A percentile compares a stretch with the other conserved stretches of the same genome.
Evolutionary conservation across 2,113 vertebrate genomes (phyloP).

Genomic region (Halcyon senegalensis): DNA sequence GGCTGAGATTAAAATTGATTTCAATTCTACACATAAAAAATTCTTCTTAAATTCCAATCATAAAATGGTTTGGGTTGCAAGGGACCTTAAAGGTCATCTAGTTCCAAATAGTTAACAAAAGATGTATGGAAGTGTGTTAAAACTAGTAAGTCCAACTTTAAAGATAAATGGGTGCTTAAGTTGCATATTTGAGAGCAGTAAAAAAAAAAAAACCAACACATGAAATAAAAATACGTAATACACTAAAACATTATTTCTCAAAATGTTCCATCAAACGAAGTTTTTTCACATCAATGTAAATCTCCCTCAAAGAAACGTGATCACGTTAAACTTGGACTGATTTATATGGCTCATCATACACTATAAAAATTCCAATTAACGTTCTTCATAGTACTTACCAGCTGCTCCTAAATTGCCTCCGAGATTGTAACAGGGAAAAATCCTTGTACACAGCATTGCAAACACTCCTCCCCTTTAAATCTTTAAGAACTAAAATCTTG

Average conservation of each 20-base stretch:
- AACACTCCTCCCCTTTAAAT: neutral
- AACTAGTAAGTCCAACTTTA: neutral
- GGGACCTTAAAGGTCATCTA: neutral
- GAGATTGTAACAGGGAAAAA: neutral
- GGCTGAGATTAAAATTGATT: neutral
- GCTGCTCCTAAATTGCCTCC: neutral
- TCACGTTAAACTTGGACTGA: neutral
- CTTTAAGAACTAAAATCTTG: neutral
- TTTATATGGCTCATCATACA: neutral
- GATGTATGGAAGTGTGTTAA: neutral
- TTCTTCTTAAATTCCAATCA: neutral
- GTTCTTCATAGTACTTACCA: neutral
- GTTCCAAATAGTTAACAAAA: neutral
- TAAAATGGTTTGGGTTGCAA: neutral
- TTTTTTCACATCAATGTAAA: neutral
- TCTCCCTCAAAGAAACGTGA: neutral
- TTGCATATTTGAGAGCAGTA: neutral
- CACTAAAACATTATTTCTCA: neutral
- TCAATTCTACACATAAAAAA: accelerated
- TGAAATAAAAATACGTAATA: neutral
- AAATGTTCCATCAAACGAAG: neutral
- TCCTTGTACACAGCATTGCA: neutral
- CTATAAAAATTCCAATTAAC: neutral
- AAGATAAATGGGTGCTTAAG: neutral
- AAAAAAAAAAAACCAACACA: neutral